These are phyloP conservation scores for Gavia stellata DNA, from an alignment of 2,113 vertebrate genomes.

Conservation along the genomic window DNA sequence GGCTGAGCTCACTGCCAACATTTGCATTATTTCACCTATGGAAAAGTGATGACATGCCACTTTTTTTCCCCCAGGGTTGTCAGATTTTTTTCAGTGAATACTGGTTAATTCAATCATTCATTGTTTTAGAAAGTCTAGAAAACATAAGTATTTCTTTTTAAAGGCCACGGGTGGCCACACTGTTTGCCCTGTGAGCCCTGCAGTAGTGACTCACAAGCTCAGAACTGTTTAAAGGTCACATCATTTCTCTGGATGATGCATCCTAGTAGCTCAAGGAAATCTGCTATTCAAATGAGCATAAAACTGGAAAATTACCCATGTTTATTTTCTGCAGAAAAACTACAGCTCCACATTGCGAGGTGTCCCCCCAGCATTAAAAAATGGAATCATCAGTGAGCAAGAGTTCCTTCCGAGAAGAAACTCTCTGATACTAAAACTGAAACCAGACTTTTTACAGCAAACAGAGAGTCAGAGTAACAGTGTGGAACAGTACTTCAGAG, in stretches of 20 bases:
- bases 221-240: not conserved
- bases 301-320: not conserved
- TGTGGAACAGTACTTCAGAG: conserved; percentile 80
- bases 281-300: not conserved
- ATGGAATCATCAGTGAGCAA: conserved; percentile 76
- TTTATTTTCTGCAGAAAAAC: conserved; percentile 76
- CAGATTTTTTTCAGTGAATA: not conserved
- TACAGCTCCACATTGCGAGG: conserved; percentile 88
- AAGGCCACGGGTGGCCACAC: not conserved
- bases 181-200: not conserved
- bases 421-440: conserved; percentile 80
- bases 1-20: not conserved
- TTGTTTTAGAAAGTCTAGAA: not conserved
- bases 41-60: not conserved
- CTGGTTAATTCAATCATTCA: not conserved
- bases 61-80: not conserved
- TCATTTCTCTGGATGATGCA: not conserved
- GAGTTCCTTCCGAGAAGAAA: conserved; percentile 79
- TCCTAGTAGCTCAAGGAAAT: not conserved
- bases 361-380: conserved; percentile 72
- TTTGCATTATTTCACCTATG: not conserved
- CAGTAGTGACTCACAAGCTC: not conserved
- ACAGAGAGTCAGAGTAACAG: conserved; percentile 66
- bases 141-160: not conserved
- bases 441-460: conserved; percentile 70